A percentile compares a stretch with the other conserved stretches of the same genome.
phyloP scores from a whole-genome alignment of 2,888 invertebrate species.

The Phrixothrix hirtus region DNA sequence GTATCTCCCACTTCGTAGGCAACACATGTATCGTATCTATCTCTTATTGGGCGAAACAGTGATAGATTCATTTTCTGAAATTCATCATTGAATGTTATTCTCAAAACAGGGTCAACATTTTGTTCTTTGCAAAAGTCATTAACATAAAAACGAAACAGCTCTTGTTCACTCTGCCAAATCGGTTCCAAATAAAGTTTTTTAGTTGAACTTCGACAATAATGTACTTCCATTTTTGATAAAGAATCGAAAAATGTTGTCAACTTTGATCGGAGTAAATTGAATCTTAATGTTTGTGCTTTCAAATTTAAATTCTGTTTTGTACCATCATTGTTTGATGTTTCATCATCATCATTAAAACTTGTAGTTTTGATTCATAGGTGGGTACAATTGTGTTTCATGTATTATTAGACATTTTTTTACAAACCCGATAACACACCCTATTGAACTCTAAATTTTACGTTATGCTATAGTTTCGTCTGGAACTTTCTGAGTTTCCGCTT shows the following conservation, averaged over 20 bases:
- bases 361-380: too few species aligned
- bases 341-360: background rate
- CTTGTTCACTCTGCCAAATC: constrained; percentile 1
- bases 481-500: too few species aligned
- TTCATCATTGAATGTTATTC: background rate
- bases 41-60: background rate
- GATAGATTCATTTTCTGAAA: too few species aligned
- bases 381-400: too few species aligned
- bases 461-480: background rate
- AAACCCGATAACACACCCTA: too few species aligned
- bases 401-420: too few species aligned
- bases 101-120: background rate
- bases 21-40: constrained; percentile 3
- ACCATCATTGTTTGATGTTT: background rate
- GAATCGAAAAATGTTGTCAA: too few species aligned
- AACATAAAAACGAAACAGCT: constrained; percentile 2
- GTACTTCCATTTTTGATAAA: constrained; percentile 1
- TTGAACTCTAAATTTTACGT: too few species aligned
- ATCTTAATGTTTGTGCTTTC: too few species aligned
- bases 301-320: too few species aligned
- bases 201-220: background rate
- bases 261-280: background rate
- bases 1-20: background rate
- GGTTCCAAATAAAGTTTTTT: background rate
- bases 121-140: background rate